Evolutionary conservation across 2,888 invertebrate genomes (phyloP).

Genomic region (Drosophila barbarae): DNA sequence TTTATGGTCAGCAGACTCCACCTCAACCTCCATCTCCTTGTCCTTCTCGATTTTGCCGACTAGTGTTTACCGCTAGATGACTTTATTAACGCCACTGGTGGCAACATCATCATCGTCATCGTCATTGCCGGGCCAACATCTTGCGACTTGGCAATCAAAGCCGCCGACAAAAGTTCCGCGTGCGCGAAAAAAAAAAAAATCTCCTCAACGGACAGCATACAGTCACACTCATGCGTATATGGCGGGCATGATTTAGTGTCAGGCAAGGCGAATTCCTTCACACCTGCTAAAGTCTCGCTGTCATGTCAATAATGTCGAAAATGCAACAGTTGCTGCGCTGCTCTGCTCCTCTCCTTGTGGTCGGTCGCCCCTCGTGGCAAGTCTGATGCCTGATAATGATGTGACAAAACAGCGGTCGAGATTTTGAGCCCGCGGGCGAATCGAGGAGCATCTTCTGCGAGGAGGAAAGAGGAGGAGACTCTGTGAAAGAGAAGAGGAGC

Average conservation of each 20-base stretch:
- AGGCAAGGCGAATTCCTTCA: conserved; percentile 68
- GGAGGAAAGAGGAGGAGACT: conserved; percentile 12
- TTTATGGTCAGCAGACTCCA: background rate
- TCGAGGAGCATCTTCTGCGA: conserved; percentile 28
- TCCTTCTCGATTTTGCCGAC: conserved; percentile 16
- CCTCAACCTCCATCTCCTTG: background rate
- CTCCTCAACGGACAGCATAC: conserved; percentile 21
- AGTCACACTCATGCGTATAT: conserved; percentile 37
- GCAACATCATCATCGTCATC: conserved; percentile 36
- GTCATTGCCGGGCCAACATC: background rate
- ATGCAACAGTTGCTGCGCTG: conserved; percentile 34
- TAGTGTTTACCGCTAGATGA: conserved; percentile 67
- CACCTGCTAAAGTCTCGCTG: conserved; percentile 61
- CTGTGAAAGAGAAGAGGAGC: background rate
- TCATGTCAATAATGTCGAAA: conserved; percentile 75
- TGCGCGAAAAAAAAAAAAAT: background rate
- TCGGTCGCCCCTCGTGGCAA: background rate
- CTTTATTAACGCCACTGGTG: conserved; percentile 65
- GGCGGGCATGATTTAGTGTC: conserved; percentile 71
- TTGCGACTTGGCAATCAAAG: conserved; percentile 63
- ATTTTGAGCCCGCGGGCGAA: conserved; percentile 46
- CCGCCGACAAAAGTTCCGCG: conserved; percentile 40
- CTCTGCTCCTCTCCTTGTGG: no score
- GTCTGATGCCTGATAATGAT: conserved; percentile 67
- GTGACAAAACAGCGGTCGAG: conserved; percentile 73